These are phyloP conservation scores for Petrocephalus sullivani DNA, from an alignment of 2,797 vertebrate genomes.

Conservation along the genomic window DNA sequence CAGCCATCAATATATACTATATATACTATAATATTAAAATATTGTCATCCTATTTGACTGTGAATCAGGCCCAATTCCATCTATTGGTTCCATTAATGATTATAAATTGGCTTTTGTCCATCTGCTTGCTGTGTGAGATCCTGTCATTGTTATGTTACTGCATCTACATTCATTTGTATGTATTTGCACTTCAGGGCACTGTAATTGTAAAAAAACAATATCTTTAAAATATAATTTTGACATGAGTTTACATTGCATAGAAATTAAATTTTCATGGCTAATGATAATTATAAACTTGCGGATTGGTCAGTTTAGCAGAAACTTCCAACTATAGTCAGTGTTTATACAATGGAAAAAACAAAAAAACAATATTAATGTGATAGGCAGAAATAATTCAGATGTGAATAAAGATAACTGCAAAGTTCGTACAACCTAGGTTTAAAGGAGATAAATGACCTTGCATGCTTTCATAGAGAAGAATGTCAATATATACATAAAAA, in stretches of 20 bases:
- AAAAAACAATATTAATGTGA: not conserved
- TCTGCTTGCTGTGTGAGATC: not conserved
- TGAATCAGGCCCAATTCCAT: not conserved
- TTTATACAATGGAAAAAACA: not conserved
- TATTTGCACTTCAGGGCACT: not conserved
- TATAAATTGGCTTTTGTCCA: not conserved
- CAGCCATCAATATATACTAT: not conserved
- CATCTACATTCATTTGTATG: not conserved
- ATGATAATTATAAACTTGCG: not conserved
- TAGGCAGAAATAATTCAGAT: not conserved
- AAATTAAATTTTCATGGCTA: not conserved
- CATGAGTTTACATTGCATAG: not conserved
- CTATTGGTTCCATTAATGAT: not conserved
- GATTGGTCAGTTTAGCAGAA: not conserved
- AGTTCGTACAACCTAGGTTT: not conserved
- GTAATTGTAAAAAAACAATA: not conserved
- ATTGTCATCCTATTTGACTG: not conserved
- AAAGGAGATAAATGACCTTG: not conserved
- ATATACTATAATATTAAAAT: not conserved
- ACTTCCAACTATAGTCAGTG: not conserved
- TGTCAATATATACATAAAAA: not conserved
- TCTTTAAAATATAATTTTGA: not conserved
- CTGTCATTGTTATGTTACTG: not conserved
- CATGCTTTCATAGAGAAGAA: not conserved
- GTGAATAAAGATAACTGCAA: not conserved